A percentile compares a stretch with the other conserved stretches of the same genome.
Evolutionary conservation across 1,140 invertebrate species (phyloP).

Genomic region (Trachymyrmex septentrionalis): DNA sequence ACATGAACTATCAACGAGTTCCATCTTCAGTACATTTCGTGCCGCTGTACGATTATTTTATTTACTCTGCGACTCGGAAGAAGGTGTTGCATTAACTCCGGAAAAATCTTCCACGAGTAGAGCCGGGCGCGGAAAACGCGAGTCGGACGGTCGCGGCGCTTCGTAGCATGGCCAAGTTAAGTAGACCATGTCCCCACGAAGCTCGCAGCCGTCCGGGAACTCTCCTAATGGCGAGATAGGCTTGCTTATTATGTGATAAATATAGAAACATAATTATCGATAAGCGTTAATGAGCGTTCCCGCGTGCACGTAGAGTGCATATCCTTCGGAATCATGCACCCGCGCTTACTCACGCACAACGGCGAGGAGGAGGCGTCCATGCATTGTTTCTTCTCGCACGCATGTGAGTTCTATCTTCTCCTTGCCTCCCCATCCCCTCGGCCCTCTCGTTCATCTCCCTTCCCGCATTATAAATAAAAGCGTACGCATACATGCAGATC

Average conservation of each 20-base stretch:
- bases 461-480: constrained; percentile 22
- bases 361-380: constrained; percentile 33
- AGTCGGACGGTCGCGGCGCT: constrained; percentile 18
- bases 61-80: background rate
- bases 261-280: constrained; percentile 83
- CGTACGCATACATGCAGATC: background rate
- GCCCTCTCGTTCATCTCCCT: background rate
- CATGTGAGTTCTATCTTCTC: constrained; percentile 22
- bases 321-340: constrained; percentile 73
- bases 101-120: constrained; percentile 19
- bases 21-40: background rate
- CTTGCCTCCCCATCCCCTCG: background rate
- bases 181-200: constrained; percentile 76
- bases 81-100: background rate
- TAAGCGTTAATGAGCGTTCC: constrained; percentile 80
- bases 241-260: constrained; percentile 80
- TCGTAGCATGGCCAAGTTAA: constrained; percentile 64
- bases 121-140: constrained; percentile 21
- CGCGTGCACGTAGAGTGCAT: constrained; percentile 60
- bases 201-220: constrained; percentile 61
- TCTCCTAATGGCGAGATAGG: constrained; percentile 77
- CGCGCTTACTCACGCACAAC: constrained; percentile 78
- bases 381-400: constrained; percentile 66
- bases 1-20: background rate
- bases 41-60: background rate